Evolutionary conservation across 2,797 vertebrate species (phyloP).

Genomic region (Eulemur mongoz): DNA sequence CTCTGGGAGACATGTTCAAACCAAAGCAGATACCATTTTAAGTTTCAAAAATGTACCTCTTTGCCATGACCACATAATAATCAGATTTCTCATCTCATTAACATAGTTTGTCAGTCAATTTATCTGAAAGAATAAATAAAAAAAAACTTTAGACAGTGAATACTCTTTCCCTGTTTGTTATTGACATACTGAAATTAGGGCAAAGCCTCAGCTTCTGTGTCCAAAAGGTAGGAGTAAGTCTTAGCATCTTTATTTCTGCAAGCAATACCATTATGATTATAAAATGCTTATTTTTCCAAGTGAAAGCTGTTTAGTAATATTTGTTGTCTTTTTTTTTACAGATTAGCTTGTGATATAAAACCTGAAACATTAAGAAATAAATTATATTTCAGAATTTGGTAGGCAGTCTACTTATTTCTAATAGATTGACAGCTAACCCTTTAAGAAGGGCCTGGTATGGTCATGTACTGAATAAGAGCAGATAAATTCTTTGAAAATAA

Average conservation of each 20-base stretch:
- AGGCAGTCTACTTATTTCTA: neutral
- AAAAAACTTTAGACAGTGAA: neutral
- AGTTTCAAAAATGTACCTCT: neutral
- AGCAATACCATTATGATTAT: neutral
- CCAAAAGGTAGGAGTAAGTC: neutral
- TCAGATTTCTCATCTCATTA: neutral
- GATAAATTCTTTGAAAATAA: neutral
- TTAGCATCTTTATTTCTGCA: neutral
- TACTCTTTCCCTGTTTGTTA: neutral
- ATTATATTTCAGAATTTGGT: neutral
- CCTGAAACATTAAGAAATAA: neutral
- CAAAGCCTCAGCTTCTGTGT: neutral
- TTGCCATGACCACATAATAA: neutral
- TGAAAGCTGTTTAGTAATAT: neutral
- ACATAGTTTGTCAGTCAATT: neutral
- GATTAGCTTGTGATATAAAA: neutral
- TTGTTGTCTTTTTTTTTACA: neutral
- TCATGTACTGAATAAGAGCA: neutral
- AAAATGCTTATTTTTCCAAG: neutral
- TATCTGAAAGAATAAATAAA: neutral
- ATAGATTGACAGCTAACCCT: neutral
- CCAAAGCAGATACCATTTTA: neutral
- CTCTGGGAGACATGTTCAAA: neutral
- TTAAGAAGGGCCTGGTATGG: neutral
- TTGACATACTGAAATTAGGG: neutral